Conservation (phyloP, 2,797 vertebrate genomes). For the Simalia tracyae region DNA sequence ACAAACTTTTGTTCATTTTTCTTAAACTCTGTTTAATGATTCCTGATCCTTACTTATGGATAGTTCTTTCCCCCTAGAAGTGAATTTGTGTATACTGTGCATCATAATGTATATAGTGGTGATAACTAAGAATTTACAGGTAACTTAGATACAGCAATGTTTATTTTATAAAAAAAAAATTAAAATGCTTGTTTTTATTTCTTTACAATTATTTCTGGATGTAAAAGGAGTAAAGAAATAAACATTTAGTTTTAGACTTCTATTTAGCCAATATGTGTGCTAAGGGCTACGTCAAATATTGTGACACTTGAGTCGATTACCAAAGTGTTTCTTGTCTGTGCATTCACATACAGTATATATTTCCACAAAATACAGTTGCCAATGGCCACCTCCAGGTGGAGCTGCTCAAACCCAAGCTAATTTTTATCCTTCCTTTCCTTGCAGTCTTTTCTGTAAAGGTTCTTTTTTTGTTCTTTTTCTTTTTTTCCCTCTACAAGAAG, state of each 20-base stretch:
- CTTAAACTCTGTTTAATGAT: constrained; percentile 29
- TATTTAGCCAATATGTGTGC: not conserved
- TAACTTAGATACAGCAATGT: constrained; percentile 5
- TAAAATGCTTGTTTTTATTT: not conserved
- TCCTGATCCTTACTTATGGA: not conserved
- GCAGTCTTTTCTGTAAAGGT: not conserved
- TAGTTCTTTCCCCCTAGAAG: constrained; percentile 23
- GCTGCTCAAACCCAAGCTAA: constrained; percentile 42
- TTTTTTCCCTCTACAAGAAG: not conserved
- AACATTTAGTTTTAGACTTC: not conserved
- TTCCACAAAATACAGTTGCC: not conserved
- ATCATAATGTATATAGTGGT: constrained; percentile 49
- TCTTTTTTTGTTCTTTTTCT: not conserved
- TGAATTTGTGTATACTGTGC: constrained; percentile 39
- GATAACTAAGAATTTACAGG: constrained; percentile 11
- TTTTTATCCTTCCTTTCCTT: rapidly evolving
- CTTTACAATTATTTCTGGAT: not conserved
- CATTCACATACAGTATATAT: not conserved
- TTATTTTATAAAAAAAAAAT: constrained; percentile 50
- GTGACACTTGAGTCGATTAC: not conserved
- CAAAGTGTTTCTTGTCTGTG: not conserved
- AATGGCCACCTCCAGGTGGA: constrained; percentile 60
- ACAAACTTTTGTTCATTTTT: constrained; percentile 31
- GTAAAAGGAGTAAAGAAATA: not conserved
- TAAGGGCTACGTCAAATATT: not conserved